Percentiles rank a stretch among this genome's conserved stretches.
Evolutionary conservation across 2,888 invertebrate species (phyloP).

Genomic region (Nomada hirtipes): DNA sequence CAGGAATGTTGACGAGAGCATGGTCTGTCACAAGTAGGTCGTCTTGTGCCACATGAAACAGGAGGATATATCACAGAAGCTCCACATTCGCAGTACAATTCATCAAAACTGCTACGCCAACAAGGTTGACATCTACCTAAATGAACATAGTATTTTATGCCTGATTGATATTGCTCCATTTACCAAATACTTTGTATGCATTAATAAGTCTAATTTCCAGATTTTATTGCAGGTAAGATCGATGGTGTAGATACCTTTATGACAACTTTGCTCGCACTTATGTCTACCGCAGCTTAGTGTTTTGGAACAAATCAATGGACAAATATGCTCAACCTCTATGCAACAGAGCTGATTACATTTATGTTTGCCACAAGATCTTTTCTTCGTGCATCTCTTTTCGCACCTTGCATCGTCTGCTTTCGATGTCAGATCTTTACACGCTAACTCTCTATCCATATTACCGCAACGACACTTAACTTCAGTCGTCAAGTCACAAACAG

Average conservation of each 20-base stretch:
- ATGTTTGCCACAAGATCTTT: constrained; percentile 93
- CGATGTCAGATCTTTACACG: constrained; percentile 90
- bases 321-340: constrained; percentile 93
- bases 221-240: background rate
- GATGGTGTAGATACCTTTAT: constrained; percentile 87
- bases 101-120: constrained; percentile 89
- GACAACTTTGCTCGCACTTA: constrained; percentile 95
- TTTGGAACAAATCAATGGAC: constrained; percentile 92
- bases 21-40: constrained; percentile 91
- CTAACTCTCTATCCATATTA: constrained; percentile 92
- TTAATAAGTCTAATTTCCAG: background rate
- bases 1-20: constrained; percentile 92
- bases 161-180: background rate
- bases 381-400: constrained; percentile 95
- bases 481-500: constrained; percentile 91
- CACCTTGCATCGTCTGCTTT: constrained; percentile 92
- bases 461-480: constrained; percentile 94
- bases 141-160: constrained; percentile 12
- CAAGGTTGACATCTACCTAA: constrained; percentile 80
- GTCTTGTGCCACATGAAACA: constrained; percentile 95
- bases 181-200: too few relatives aligned
- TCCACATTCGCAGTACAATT: constrained; percentile 96
- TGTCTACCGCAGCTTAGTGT: constrained; percentile 94
- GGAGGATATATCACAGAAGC: constrained; percentile 94
- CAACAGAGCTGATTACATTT: constrained; percentile 96